Evolutionary conservation across 23 tunicate species (phyloP).

Genomic region (Aplidium turbinatum): DNA sequence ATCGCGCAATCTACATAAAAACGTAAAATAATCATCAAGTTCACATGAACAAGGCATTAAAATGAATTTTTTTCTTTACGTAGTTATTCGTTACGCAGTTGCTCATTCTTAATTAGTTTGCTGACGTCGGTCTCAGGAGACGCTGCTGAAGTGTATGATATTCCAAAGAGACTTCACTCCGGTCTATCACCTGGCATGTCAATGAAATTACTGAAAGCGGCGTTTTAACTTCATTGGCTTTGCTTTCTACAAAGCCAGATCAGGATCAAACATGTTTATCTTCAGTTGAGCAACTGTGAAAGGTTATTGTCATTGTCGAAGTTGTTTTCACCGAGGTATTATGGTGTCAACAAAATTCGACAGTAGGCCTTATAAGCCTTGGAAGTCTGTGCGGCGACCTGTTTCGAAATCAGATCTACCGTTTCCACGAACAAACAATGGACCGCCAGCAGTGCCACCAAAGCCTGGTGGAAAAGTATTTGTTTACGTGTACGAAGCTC

Average conservation of each 20-base stretch:
- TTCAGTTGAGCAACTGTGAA: too few species aligned
- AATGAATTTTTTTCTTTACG: too few species aligned
- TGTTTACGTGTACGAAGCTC: conserved; percentile 69
- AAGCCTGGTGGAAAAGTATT: conserved; percentile 64
- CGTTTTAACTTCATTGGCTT: too few species aligned
- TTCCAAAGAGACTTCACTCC: background rate
- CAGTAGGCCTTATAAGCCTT: conserved; percentile 1
- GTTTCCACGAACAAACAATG: background rate
- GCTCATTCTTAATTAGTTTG: background rate
- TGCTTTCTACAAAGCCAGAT: too few species aligned
- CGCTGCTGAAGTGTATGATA: background rate
- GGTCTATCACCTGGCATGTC: background rate
- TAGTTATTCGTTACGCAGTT: conserved; percentile 4
- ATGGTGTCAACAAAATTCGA: conserved; percentile 22
- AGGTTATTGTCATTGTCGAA: too few species aligned
- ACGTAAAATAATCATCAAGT: too few species aligned
- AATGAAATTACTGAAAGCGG: too few species aligned
- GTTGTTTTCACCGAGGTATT: too few species aligned
- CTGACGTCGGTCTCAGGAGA: background rate
- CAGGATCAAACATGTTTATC: too few species aligned
- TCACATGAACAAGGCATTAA: too few species aligned
- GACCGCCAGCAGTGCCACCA: conserved; percentile 36
- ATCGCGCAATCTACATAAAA: too few species aligned
- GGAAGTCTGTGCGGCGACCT: conserved; percentile 43
- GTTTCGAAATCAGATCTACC: conserved; percentile 9